A percentile compares a stretch with the other conserved stretches of the same genome.
phyloP scores from a whole-genome alignment of 2,888 invertebrate genomes.

The Xestia xanthographa region DNA sequence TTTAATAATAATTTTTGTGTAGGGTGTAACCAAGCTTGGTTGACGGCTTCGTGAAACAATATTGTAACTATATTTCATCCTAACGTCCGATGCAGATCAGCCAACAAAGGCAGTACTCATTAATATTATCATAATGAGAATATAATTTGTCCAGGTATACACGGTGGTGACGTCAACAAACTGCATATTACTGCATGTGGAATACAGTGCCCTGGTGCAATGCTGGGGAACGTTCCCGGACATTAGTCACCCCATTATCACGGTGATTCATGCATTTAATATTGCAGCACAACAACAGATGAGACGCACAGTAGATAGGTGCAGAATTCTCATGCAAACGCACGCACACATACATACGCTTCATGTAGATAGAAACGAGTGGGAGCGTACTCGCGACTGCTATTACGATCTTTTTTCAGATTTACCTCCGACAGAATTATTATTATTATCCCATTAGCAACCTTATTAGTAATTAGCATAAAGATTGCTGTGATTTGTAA shows the following conservation, averaged over 20 bases:
- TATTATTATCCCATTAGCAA: too few relatives aligned
- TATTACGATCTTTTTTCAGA: background rate
- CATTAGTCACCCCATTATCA: slow-evolving; percentile 83
- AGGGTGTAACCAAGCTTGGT: too few relatives aligned
- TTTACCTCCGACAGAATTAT: background rate
- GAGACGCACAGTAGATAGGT: background rate
- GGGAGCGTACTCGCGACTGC: too few relatives aligned
- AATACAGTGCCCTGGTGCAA: slow-evolving; percentile 86
- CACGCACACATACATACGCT: background rate
- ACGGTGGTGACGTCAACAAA: slow-evolving; percentile 88
- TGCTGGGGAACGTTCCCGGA: slow-evolving; percentile 88
- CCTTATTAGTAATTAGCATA: background rate
- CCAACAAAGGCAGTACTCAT: slow-evolving; percentile 3
- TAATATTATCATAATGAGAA: slow-evolving; percentile 25
- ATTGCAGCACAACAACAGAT: slow-evolving; percentile 63
- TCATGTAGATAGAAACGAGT: background rate
- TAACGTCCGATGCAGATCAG: background rate
- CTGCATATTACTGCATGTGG: slow-evolving; percentile 87
- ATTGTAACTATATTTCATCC: background rate
- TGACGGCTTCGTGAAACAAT: too few relatives aligned
- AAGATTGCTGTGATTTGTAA: background rate
- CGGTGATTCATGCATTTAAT: slow-evolving; percentile 82
- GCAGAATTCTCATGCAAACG: slow-evolving; percentile 6
- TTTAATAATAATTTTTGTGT: too few relatives aligned
- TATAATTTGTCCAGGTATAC: slow-evolving; percentile 80